Evolutionary conservation across 2,888 invertebrate species (phyloP), one percentile per base, ranked within the genome.

Genomic region (Noctua comes): DNA sequence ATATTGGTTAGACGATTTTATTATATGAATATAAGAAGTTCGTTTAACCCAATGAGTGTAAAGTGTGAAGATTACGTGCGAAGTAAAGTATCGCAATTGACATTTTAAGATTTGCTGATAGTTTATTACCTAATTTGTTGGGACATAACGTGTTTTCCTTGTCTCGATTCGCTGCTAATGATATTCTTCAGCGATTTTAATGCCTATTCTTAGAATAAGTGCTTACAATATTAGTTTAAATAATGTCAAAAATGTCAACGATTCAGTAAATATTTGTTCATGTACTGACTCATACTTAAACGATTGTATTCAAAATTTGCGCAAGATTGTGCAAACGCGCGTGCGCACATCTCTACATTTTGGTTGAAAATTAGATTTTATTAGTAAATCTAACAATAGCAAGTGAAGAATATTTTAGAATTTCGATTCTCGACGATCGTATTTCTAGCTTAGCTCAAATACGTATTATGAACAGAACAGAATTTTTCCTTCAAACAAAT

Each of bases 1-100:
- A 90, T 88, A 84, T 88, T 86, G 76, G 76, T 51, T 76, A 46
- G 57, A 72, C 68, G 76, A 78, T 76, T 62, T 40, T 69, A 76
- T 40, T 69, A 76, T 76, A 65, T 64, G 57, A 71, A 43, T 69
- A 81, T 16, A 59, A 80, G 46, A 46, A 86, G 77, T 84, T 86
- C 85, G 75, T 88, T 88, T 80, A 85, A 84, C 84, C 62, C 76
- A 74, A 77, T 59, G 77, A 78, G 21, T 72, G 43, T 64, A 27
- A 74, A 76, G n/a, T 73, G 46, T 59, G n/a, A 76, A 62, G 46
- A 77, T 48, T 62, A 84, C 36, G 54, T 76, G 40, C 10, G 57
- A 62, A 57, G 18, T 40, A 70, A 54, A 64, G 64, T 64, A 59
- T 64, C 27, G 36, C n/a, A 68, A 68, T 57, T 72, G 66, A 83